Percentiles rank a stretch among this genome's conserved stretches.
Evolutionary conservation across 1,140 invertebrate species (phyloP).

Genomic region (Drosophila melanogaster): DNA sequence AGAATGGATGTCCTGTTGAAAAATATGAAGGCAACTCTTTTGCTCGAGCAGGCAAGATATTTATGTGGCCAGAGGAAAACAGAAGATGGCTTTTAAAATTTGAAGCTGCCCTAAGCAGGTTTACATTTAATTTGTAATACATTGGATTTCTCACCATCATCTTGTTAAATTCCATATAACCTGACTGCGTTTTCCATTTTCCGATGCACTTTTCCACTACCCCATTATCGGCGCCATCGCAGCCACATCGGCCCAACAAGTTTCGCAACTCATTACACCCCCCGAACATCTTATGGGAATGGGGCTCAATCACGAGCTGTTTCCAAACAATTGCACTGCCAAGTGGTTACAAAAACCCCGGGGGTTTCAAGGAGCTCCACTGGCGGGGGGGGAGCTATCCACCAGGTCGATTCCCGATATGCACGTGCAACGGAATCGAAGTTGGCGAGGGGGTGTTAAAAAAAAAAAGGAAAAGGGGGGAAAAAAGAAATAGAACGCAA

Average conservation of each 20-base stretch:
- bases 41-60: constrained; percentile 7
- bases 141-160: not conserved
- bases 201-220: constrained; percentile 23
- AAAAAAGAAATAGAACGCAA: constrained; percentile 18
- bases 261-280: constrained; percentile 52
- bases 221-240: constrained; percentile 26
- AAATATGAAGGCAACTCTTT: not conserved
- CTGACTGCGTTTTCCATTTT: not conserved
- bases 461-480: constrained; percentile 24
- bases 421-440: constrained; percentile 75
- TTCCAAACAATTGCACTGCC: constrained; percentile 83
- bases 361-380: not conserved
- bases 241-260: constrained; percentile 30
- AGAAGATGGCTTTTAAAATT: no score
- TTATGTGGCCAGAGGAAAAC: not conserved
- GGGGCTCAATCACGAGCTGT: constrained; percentile 73
- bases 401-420: constrained; percentile 55
- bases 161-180: not conserved
- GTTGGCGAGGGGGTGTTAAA: constrained; percentile 56
- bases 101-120: not conserved
- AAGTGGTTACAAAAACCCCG: constrained; percentile 73
- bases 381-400: not conserved
- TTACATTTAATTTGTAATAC: not conserved
- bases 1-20: constrained; percentile 1
- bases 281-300: constrained; percentile 40